Conservation (phyloP, 1,140 invertebrate genomes). For the Aleiodes sp. region DNA sequence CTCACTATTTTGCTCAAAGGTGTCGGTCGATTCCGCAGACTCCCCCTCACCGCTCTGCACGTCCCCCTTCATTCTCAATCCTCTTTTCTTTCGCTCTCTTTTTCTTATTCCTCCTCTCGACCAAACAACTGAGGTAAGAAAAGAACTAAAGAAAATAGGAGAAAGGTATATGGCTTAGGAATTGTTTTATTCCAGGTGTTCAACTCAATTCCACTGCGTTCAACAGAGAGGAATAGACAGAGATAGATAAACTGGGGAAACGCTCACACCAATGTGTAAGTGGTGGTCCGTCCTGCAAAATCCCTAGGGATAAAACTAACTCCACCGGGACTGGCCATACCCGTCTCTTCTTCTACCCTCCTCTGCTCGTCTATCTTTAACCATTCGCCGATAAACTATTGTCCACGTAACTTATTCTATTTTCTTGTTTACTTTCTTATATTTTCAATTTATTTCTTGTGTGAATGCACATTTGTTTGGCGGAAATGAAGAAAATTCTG, state of each 20-base stretch:
- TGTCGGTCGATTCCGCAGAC: background rate
- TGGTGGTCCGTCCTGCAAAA: slow-evolving; percentile 26
- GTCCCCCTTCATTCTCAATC: too few species aligned
- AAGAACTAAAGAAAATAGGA: background rate
- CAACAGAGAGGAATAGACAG: background rate
- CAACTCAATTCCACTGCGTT: background rate
- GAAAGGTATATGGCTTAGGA: background rate
- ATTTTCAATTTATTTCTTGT: too few species aligned
- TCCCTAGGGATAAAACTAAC: slow-evolving; percentile 35
- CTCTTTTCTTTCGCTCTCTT: too few species aligned
- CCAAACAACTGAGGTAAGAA: background rate
- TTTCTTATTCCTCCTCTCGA: background rate
- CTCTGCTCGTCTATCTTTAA: background rate
- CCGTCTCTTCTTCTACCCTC: background rate
- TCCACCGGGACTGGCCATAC: background rate
- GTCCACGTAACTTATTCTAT: too few species aligned
- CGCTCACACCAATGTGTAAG: slow-evolving; percentile 10
- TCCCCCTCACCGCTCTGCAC: too few species aligned
- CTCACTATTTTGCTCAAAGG: background rate
- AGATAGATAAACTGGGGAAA: slow-evolving; percentile 18
- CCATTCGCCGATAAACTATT: background rate
- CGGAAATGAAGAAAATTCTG: too few species aligned
- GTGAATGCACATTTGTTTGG: too few species aligned
- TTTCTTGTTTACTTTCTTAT: too few species aligned
- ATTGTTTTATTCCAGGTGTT: slow-evolving; percentile 1